Evolutionary conservation across 2,888 invertebrate genomes (phyloP).

Genomic region (Catocala fraxini): DNA sequence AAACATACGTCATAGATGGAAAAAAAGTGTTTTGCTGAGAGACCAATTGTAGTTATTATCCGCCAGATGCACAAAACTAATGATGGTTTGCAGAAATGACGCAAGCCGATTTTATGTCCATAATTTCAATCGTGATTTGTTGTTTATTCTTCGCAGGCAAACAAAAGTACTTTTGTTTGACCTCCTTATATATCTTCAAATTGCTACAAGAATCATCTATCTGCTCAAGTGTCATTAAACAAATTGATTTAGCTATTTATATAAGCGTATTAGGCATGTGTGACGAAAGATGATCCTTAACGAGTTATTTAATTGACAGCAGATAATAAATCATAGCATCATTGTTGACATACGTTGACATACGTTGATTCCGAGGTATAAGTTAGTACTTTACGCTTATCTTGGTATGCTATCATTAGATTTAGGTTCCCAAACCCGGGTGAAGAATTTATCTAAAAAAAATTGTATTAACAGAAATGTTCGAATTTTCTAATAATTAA

Average conservation of each 20-base stretch:
- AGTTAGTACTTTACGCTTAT: too few species aligned
- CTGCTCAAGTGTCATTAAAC: constrained; percentile 5
- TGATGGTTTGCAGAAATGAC: constrained; percentile 38
- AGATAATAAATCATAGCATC: too few species aligned
- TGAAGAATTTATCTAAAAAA: too few species aligned
- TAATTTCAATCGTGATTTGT: constrained; percentile 46
- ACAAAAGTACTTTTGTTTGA: constrained; percentile 1
- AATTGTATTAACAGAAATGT: too few species aligned
- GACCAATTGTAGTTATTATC: constrained; percentile 21
- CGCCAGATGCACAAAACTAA: constrained; percentile 27
- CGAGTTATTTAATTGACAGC: constrained; percentile 5
- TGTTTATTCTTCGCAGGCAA: constrained; percentile 12
- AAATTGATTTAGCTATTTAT: neutral
- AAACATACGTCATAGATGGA: neutral
- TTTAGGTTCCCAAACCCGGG: too few species aligned
- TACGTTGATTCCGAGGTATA: too few species aligned
- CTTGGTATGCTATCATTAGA: too few species aligned
- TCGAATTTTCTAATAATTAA: too few species aligned
- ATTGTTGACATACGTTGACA: too few species aligned
- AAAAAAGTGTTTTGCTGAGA: constrained; percentile 15
- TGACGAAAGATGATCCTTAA: neutral
- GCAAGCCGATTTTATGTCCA: constrained; percentile 25
- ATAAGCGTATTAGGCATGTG: neutral
- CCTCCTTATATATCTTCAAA: constrained; percentile 7
- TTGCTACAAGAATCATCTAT: constrained; percentile 12